Evolutionary conservation across 2,888 invertebrate genomes (phyloP), one percentile per base, ranked within the genome.

Genomic region (Thalpophila matura): DNA sequence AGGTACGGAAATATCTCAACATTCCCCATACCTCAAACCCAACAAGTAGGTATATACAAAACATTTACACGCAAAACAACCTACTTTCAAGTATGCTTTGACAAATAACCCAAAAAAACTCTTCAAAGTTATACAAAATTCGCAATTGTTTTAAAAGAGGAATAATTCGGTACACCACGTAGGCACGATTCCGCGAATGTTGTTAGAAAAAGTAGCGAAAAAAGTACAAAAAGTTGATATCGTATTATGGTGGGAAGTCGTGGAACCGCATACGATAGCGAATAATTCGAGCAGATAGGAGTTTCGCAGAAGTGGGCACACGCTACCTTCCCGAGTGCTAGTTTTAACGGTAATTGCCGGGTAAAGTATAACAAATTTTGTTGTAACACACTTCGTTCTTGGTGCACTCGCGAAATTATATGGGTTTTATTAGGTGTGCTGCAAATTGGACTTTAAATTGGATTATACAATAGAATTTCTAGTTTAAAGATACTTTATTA

Each of bases 51-150:
- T 60, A 47, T 45, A 67, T 66, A 61, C 38, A 16, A 79, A 68
- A 72, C 63, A 72, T 77, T 78, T 75, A 59, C 65, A 60, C 59
- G 57, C 67, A 50, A 74, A 71, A 72, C 62, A 60, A 26, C 43
- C 12, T 18, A 71, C 43, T 71, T 45, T 56, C 59, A 60, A 77
- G 79, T 70, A 79, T 78, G 79, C 79, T 79, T 79, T 79, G 73
- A 60, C 46, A 56, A 74, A 69, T 70, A 70, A 63, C 62, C 14
- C 31, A 27, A 65, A 62, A 63, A 67, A 65, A 40, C 45, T 40
- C 67, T 57, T 65, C 54, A 56, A 73, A 76, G 58, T 68, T 53
- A 18, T 43, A 42, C 49, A 16, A 49, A 66, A 55, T 68, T 59
- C 24, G 27, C 46, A 20, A 57, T 68, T 33, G 50, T 31, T 50